Conservation (phyloP, 2,113 vertebrate genomes). For the Pterocles burchelli region DNA sequence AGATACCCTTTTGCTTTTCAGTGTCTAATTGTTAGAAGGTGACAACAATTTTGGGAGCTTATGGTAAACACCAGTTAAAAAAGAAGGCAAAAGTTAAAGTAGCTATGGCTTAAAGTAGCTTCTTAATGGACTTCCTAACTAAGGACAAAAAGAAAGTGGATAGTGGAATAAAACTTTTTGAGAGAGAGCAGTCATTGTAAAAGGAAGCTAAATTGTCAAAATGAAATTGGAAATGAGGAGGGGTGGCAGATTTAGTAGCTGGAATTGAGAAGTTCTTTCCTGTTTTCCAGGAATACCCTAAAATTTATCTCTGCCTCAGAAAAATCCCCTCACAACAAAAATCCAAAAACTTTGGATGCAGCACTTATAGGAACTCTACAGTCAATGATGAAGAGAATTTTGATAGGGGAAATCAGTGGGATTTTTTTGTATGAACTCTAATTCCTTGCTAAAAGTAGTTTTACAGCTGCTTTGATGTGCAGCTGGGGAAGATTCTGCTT, state of each 20-base stretch:
- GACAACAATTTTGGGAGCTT: background rate
- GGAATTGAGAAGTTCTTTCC: background rate
- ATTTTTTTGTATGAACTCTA: background rate
- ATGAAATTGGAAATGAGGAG: background rate
- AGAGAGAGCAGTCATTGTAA: background rate
- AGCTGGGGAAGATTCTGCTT: constrained; percentile 24
- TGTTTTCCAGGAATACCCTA: background rate
- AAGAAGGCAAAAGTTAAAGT: background rate
- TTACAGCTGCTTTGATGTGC: constrained; percentile 6
- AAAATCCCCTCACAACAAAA: background rate
- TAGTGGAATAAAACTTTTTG: background rate
- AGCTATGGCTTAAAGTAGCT: background rate
- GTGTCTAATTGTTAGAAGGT: background rate
- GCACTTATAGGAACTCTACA: background rate
- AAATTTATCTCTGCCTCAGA: background rate
- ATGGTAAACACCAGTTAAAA: background rate
- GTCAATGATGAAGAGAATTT: background rate
- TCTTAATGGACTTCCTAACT: background rate
- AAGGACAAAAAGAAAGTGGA: background rate
- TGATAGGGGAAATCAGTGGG: background rate
- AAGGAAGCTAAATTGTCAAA: background rate
- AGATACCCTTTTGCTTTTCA: background rate
- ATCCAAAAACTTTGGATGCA: background rate
- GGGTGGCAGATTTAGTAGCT: background rate
- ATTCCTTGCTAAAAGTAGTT: constrained; percentile 5